Percentiles rank a stretch among this genome's conserved stretches.
These are phyloP conservation scores for Altica lythri DNA, from an alignment of 2,888 invertebrate genomes.

Conservation along the genomic window DNA sequence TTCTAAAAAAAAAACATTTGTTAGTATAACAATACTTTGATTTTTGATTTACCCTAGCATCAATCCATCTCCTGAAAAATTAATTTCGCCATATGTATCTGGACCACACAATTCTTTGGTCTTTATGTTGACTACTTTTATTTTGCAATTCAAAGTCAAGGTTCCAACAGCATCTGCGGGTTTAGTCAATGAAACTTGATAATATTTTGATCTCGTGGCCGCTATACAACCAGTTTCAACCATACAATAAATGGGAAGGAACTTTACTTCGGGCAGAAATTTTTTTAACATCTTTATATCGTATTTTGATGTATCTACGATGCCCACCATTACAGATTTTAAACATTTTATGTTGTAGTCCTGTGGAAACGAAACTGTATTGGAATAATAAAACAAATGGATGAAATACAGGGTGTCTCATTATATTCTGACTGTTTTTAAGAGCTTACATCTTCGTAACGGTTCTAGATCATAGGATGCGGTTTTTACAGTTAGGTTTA, in stretches of 20 bases:
- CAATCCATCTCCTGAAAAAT: constrained; percentile 44
- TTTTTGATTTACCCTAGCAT: constrained; percentile 51
- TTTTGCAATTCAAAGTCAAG: constrained; percentile 42
- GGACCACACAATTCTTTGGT: constrained; percentile 40
- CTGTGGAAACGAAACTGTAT: constrained; percentile 37
- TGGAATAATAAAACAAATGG: too few species aligned
- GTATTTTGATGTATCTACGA: constrained; percentile 39
- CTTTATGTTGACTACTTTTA: constrained; percentile 45
- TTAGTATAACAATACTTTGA: too few species aligned
- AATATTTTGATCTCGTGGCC: constrained; percentile 37
- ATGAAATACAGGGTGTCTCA: too few species aligned
- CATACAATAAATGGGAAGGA: constrained; percentile 45
- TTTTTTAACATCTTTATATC: constrained; percentile 41
- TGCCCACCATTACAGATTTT: constrained; percentile 46
- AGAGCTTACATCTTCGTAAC: too few species aligned
- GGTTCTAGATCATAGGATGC: too few species aligned
- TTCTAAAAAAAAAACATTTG: not conserved
- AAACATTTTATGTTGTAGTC: constrained; percentile 49
- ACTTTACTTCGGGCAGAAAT: constrained; percentile 41
- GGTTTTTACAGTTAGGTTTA: too few species aligned
- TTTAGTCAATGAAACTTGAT: constrained; percentile 35
- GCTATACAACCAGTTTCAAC: constrained; percentile 48
- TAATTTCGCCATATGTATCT: constrained; percentile 47
- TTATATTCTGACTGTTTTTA: too few species aligned
- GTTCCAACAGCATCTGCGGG: constrained; percentile 43